Evolutionary conservation across 2,113 vertebrate species (phyloP), one percentile per base, ranked within the genome.

Genomic region (Fregetta grallaria): DNA sequence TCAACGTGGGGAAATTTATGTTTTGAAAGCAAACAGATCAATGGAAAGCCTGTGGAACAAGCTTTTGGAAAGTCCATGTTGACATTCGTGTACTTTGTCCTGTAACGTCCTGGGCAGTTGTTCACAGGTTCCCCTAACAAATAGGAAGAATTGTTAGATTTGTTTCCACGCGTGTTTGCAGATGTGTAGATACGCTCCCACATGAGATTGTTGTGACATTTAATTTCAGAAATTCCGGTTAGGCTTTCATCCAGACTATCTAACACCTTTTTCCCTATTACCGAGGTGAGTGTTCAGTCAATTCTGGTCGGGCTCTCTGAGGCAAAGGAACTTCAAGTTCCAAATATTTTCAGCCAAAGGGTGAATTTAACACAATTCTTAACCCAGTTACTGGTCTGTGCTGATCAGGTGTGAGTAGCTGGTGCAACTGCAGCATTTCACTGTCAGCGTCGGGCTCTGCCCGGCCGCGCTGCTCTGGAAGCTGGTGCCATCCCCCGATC

Each of bases 21-120:
- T 96, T 92, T 86, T 91, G 79, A 80, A 95, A 95, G 95, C 96
- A 84, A 95, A 87, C 70, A 88, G 90, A 92, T 96, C 86, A 29
- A 55, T 66, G 83, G 72, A 19, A 73, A 92, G 88, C 55, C 67
- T 56, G 91, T 45, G 29, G 91, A 94, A 29, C 11, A 7, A 21
- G 93, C 72, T 81, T 58, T 40, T 21, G 67, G 94, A 93, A 85
- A 53, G 53, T 47, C 68, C 79, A 3, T 3, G 49, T 38, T 90
- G 90, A 52, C 55, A 26, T 36, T 50, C 0, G 1, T 45, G 94
- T 61, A 84, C 94, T 92, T 82, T 71, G 78, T 29, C 74, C 84
- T 34, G 25, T 22, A 38, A 36, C 7, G 11, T 45, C 89, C 72
- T 26, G 61, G 58, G 65, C 50, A 59, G 59, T 61, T 96, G 81